phyloP scores from a whole-genome alignment of 2,888 invertebrate species.

The Yponomeuta cagnagella region DNA sequence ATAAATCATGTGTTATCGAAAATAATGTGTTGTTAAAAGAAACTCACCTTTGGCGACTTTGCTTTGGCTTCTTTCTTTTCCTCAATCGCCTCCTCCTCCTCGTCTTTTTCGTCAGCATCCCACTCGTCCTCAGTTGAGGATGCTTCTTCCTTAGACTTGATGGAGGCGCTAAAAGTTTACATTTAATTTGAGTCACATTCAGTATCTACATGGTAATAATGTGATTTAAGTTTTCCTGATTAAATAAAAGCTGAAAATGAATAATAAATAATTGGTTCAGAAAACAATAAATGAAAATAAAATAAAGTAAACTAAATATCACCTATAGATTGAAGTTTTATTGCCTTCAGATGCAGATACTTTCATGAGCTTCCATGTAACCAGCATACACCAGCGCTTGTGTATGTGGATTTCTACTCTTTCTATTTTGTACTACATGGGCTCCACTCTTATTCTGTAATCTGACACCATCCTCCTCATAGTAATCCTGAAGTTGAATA shows the following conservation, averaged over 20 bases:
- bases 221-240: neutral
- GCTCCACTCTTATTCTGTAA: neutral
- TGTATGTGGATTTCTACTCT: neutral
- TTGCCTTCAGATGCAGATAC: neutral
- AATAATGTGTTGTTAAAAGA: too few species aligned
- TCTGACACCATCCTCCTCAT: neutral
- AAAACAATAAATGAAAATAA: too few species aligned
- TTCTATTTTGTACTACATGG: neutral
- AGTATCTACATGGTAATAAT: neutral
- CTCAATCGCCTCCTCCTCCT: conserved; percentile 44
- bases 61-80: conserved; percentile 57
- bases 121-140: conserved; percentile 70
- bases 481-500: too few species aligned
- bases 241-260: too few species aligned
- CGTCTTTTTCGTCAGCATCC: conserved; percentile 63
- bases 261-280: too few species aligned
- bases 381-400: neutral
- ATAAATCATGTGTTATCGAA: too few species aligned
- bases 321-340: neutral
- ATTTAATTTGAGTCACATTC: neutral
- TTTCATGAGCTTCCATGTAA: neutral
- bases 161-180: conserved; percentile 41
- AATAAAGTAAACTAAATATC: neutral
- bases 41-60: conserved; percentile 58
- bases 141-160: conserved; percentile 64